Conservation (phyloP, 2,888 invertebrate species). For the Eubasilissa splendida region DNA sequence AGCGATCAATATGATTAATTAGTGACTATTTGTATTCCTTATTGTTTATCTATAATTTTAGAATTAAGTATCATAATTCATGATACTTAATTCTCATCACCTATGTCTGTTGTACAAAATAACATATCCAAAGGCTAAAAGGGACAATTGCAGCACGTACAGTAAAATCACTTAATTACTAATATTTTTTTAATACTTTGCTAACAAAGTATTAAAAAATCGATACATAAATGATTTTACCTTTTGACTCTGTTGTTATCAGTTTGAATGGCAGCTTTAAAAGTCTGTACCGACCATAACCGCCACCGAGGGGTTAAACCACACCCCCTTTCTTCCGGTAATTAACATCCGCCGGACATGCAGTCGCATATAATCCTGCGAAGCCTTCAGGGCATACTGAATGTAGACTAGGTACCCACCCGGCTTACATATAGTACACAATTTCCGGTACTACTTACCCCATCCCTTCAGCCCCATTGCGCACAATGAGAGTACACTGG, state of each 20-base stretch:
- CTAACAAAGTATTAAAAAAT: too few relatives aligned
- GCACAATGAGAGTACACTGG: not conserved
- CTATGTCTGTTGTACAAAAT: too few relatives aligned
- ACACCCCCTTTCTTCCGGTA: slow-evolving; percentile 55
- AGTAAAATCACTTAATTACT: not conserved
- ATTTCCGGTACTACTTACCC: slow-evolving; percentile 42
- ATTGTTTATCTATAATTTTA: too few relatives aligned
- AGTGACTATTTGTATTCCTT: too few relatives aligned
- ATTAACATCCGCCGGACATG: slow-evolving; percentile 57
- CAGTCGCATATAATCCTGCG: slow-evolving; percentile 55
- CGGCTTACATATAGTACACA: slow-evolving; percentile 36
- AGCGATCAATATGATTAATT: too few relatives aligned
- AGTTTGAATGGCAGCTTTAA: not conserved
- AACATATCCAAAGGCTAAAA: too few relatives aligned
- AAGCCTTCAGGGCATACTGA: slow-evolving; percentile 44
- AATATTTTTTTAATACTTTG: too few relatives aligned
- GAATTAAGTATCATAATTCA: too few relatives aligned
- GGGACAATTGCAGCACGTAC: too few relatives aligned
- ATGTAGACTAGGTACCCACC: slow-evolving; percentile 6
- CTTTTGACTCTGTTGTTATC: not conserved
- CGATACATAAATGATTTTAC: too few relatives aligned
- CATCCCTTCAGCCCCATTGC: not conserved
- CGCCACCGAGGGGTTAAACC: slow-evolving; percentile 35
- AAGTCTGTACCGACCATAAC: slow-evolving; percentile 1
- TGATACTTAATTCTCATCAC: too few relatives aligned